Percentiles rank a stretch among this genome's conserved stretches.
These are phyloP conservation scores for Hypsopygia costalis DNA, from an alignment of 2,888 invertebrate species.

Conservation along the genomic window DNA sequence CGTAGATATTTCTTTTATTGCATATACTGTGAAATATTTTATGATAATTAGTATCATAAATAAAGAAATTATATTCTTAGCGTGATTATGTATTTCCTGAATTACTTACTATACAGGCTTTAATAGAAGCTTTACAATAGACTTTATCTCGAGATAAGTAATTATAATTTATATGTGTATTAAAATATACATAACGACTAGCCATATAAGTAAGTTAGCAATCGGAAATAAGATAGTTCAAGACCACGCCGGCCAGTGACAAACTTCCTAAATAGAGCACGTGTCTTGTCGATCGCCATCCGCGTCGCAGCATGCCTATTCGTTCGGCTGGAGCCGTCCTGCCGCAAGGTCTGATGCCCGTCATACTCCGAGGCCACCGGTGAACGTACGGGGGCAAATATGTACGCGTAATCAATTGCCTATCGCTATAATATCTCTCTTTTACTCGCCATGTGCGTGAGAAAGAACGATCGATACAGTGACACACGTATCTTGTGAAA, in stretches of 20 bases:
- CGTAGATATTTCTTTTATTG: no score
- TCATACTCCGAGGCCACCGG: constrained; percentile 60
- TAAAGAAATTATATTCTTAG: no score
- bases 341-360: constrained; percentile 58
- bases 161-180: no score
- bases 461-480: constrained; percentile 11
- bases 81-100: no score
- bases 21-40: no score
- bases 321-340: constrained; percentile 37
- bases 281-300: neutral
- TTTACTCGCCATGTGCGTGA: constrained; percentile 20
- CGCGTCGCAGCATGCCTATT: neutral
- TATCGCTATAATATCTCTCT: constrained; percentile 27
- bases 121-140: no score
- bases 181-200: no score
- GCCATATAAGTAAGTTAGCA: no score
- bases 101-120: no score
- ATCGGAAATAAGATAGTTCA: neutral
- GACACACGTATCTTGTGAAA: neutral
- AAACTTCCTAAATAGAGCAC: constrained; percentile 27
- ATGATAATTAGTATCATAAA: no score
- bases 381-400: constrained; percentile 62
- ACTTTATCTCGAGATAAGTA: no score
- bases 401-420: constrained; percentile 48
- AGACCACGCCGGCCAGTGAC: constrained; percentile 4